These are phyloP conservation scores for Enteromius radiatus DNA, from an alignment of 2,797 vertebrate species.

Conservation along the genomic window DNA sequence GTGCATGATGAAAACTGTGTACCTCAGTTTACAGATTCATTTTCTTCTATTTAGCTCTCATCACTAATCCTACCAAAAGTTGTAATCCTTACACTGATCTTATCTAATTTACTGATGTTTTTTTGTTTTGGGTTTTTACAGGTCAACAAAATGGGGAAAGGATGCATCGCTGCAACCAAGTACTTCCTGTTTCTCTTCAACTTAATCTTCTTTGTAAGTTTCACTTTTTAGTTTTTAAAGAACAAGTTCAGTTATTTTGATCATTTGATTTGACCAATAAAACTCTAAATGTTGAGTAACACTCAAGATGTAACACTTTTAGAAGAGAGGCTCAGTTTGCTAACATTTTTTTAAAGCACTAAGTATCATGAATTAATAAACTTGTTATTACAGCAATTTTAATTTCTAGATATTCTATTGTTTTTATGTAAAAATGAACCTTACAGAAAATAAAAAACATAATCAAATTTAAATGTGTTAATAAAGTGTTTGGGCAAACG, in stretches of 20 bases:
- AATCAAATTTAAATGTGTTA: background rate
- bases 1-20: conserved; percentile 4
- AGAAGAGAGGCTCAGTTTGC: background rate
- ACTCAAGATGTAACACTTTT: background rate
- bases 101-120: background rate
- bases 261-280: background rate
- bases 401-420: background rate
- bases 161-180: conserved; percentile 69
- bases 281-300: too few relatives aligned
- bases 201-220: conserved; percentile 73
- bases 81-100: background rate
- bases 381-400: background rate
- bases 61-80: background rate
- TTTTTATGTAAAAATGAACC: background rate
- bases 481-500: background rate
- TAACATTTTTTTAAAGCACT: background rate
- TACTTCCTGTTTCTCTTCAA: conserved; percentile 75
- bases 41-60: background rate
- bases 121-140: conserved; percentile 24
- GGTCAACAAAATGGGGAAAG: conserved; percentile 67
- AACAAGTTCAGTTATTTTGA: background rate
- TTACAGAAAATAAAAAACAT: background rate
- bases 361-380: background rate
- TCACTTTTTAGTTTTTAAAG: background rate
- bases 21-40: background rate